Evolutionary conservation across 1,140 invertebrate genomes (phyloP), one percentile per base, ranked within the genome.

Genomic region (Lycorma delicatula): DNA sequence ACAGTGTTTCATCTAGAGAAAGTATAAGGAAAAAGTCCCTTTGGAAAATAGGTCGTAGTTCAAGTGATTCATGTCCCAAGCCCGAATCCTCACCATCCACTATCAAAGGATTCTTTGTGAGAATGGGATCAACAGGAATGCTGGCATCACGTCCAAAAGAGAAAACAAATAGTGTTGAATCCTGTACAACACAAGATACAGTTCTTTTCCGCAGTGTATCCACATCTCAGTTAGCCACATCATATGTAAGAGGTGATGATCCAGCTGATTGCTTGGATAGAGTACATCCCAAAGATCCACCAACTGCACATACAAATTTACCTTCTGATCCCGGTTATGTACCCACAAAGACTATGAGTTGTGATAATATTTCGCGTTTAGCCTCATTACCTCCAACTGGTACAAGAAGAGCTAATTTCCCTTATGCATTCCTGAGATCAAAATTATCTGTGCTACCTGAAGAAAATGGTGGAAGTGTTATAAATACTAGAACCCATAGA

Each of bases 61-160:
- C 70, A 66, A 66, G 71, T 66, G 61, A 65, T 48, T 59, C 66
- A 64, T 58, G 63, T 60, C 62, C 65, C n/a, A 72, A 72, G n/a
- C 73, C 38, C n/a, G 75, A 76, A 50, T 67, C 74, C 64, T 69
- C 78, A 63, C 74, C 44, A 16, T 82, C 81, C 38, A 80, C 82
- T 2, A 79, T 86, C 51, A 86, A 85, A 67, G 81, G 80, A 26
- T 84, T 86, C 63, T 86, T 86, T 65, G 82, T 84, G 61, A 74
- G 84, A 54, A 85, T 86, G 75, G 84, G 84, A 25, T 87, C 84
- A 2, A 86, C 84, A 3, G 84, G 84, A 36, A 85, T 85, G 82
- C 69, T 86, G 38, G 85, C 85, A 67, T 76, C 78, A 3, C 71
- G 72, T 71, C 73, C 72, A 73, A 74, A 70, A 72, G 73, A 69